Evolutionary conservation across 2,113 vertebrate genomes (phyloP).

Genomic region (Cinclus cinclus): DNA sequence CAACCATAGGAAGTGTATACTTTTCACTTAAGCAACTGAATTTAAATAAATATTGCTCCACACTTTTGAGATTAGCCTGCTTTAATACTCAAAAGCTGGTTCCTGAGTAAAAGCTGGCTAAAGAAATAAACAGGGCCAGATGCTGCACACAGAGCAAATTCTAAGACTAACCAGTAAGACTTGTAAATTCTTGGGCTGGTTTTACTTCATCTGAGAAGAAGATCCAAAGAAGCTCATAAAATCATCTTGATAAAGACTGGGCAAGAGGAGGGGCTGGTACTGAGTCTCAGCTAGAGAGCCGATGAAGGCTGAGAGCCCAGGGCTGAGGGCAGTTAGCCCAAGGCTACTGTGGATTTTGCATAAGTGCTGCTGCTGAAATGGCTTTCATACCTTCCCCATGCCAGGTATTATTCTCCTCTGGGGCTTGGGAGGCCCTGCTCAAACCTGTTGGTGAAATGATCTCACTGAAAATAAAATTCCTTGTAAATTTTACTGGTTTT

Average conservation of each 20-base stretch:
- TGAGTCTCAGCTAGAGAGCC: background rate
- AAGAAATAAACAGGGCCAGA: background rate
- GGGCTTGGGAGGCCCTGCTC: background rate
- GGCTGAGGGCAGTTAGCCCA: background rate
- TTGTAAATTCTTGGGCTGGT: background rate
- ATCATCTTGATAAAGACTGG: background rate
- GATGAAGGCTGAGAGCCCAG: background rate
- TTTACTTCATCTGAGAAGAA: background rate
- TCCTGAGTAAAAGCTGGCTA: background rate
- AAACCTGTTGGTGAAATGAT: background rate
- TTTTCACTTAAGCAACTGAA: background rate
- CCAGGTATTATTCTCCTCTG: background rate
- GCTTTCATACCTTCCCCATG: background rate
- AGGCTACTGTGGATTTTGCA: background rate
- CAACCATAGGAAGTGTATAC: background rate
- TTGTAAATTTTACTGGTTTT: background rate
- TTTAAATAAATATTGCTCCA: background rate
- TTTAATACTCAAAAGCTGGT: background rate
- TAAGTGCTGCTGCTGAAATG: background rate
- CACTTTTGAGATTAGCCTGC: background rate
- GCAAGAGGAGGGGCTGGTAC: background rate
- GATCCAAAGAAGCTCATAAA: background rate
- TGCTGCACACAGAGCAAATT: background rate
- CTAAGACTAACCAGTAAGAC: background rate
- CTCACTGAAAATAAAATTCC: background rate